phyloP scores from a whole-genome alignment of 1,140 invertebrate species.

The Platyscapa corneri region DNA sequence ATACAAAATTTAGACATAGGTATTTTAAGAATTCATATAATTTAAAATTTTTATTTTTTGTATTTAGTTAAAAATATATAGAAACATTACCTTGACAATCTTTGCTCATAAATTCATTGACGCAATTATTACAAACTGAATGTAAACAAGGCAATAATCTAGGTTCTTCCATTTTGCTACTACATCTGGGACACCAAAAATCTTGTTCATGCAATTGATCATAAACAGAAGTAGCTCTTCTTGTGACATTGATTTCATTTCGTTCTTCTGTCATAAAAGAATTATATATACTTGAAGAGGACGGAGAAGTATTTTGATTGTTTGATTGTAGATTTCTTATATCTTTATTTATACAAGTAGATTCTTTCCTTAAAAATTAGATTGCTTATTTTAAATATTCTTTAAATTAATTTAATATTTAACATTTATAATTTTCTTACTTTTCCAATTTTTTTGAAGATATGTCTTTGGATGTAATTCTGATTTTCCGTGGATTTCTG shows the following conservation, averaged over 20 bases:
- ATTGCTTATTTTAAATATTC: not conserved
- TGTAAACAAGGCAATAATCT: constrained; percentile 69
- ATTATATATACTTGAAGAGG: constrained; percentile 24
- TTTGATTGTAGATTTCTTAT: not conserved
- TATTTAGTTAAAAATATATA: not conserved
- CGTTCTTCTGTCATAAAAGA: constrained; percentile 2
- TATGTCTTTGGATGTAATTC: constrained; percentile 16
- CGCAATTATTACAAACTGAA: constrained; percentile 65
- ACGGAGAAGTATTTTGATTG: constrained; percentile 1
- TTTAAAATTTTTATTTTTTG: too few species aligned
- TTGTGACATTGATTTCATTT: constrained; percentile 28
- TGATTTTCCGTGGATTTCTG: constrained; percentile 48
- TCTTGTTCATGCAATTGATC: constrained; percentile 56
- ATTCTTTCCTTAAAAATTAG: constrained; percentile 39
- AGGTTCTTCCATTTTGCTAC: constrained; percentile 66
- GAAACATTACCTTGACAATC: constrained; percentile 49
- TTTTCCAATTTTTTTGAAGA: constrained; percentile 42
- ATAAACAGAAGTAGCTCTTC: constrained; percentile 47
- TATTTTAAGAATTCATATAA: too few species aligned
- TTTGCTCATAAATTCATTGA: constrained; percentile 64
- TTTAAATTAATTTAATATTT: constrained; percentile 4
- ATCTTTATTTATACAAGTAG: not conserved
- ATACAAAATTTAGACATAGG: too few species aligned
- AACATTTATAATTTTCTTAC: constrained; percentile 31
- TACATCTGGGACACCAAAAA: constrained; percentile 68